Evolutionary conservation across 2,113 vertebrate species (phyloP).

Genomic region (Archocentrus centrarchus): DNA sequence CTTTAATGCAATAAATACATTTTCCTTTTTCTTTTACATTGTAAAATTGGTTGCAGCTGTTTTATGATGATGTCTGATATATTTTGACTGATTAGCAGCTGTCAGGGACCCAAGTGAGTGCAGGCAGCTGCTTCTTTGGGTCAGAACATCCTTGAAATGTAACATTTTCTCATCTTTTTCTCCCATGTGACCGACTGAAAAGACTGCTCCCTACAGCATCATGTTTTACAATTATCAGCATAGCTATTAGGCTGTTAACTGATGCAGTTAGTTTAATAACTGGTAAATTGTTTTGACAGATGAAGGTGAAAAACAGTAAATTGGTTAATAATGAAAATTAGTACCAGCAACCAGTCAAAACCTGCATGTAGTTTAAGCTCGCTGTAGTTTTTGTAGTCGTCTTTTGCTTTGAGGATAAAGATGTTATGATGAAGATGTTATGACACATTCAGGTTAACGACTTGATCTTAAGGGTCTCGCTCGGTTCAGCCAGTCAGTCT

Average conservation of each 20-base stretch:
- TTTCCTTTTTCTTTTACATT: not conserved
- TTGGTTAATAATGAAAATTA: not conserved
- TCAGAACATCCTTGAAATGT: not conserved
- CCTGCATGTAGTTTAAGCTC: not conserved
- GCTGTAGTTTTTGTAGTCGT: not conserved
- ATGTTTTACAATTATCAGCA: not conserved
- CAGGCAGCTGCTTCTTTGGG: not conserved
- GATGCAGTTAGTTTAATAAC: not conserved
- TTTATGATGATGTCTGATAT: too few species aligned
- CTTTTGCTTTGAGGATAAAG: not conserved
- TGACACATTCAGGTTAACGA: conserved; percentile 60
- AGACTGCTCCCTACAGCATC: not conserved
- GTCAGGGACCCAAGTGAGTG: not conserved
- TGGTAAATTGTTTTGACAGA: not conserved
- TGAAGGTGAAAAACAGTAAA: not conserved
- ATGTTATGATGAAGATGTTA: conserved; percentile 25
- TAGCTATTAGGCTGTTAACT: not conserved
- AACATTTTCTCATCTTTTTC: not conserved
- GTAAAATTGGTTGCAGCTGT: not conserved
- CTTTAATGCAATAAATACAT: not conserved
- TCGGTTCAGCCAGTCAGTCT: conserved; percentile 37
- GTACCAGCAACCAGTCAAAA: not conserved
- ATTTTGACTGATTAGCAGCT: not conserved
- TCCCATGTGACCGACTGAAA: not conserved
- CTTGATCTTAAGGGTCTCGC: conserved; percentile 22